Conservation (phyloP, 2,888 invertebrate species). For the Archaeoteleia sp. region DNA sequence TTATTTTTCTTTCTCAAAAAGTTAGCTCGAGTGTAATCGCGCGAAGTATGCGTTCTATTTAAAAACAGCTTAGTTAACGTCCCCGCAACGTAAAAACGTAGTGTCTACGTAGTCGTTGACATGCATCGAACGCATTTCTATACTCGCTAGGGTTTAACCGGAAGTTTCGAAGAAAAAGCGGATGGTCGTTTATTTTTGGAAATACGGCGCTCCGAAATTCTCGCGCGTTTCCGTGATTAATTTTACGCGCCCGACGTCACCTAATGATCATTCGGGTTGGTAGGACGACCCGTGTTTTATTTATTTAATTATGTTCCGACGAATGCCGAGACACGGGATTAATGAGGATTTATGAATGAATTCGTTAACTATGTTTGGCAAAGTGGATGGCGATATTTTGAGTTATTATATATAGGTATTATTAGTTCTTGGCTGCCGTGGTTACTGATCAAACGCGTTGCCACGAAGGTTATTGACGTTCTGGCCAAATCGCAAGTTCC, state of each 20-base stretch:
- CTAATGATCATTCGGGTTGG: too few species aligned
- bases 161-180: conserved; percentile 12
- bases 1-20: neutral
- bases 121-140: conserved; percentile 17
- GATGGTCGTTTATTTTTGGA: conserved; percentile 23
- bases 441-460: conserved; percentile 10
- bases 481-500: conserved; percentile 14
- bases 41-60: conserved; percentile 11
- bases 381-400: conserved; percentile 16
- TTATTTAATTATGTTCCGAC: too few species aligned
- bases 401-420: conserved; percentile 27
- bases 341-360: conserved; percentile 9
- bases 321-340: neutral
- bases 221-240: too few species aligned
- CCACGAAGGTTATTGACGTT: conserved; percentile 26
- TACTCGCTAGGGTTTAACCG: conserved; percentile 11
- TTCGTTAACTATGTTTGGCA: conserved; percentile 9
- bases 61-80: conserved; percentile 15
- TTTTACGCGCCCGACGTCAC: too few species aligned
- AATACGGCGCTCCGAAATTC: too few species aligned
- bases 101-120: conserved; percentile 10
- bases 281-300: too few species aligned
- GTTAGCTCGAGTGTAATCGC: neutral
- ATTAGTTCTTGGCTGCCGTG: conserved; percentile 6
- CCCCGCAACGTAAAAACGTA: conserved; percentile 15